Evolutionary conservation across 2,113 vertebrate species (phyloP), one percentile per base, ranked within the genome.

Genomic region (Carassius gibelio): DNA sequence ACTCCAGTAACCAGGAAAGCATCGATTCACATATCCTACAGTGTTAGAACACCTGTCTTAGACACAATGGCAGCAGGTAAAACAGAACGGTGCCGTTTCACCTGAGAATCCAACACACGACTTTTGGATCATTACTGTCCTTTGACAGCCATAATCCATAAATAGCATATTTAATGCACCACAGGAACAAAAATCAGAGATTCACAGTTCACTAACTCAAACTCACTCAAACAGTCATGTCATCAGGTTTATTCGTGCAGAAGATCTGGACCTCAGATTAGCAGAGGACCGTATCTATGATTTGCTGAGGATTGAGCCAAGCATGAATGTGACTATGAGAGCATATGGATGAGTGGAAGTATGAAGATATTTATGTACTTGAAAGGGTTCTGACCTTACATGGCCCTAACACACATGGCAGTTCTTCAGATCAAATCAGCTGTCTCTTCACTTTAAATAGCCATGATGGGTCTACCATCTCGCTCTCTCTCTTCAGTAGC

Each of bases 221-320:
- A 26, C 77, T 80, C 21, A 8, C 21, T 45, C 77, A 71, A 71
- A 59, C 34, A 36, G 77, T 81, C 42, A 81, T 34, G 61, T 68
- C 15, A 66, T 50, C 61, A 26, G 23, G 4, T 4, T 50, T 26
- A 34, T 81, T 68, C 79, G 15, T 81, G 42, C 23, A 4, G 79
- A 68, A 81, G 79, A 81, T 81, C 6, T 68, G 78, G 57, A 66
- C 59, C 57, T 81, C 30, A 55, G 59, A 81, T 66, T 45, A 81
- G 3, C n/a, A 4, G 38, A 81, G 52, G 23, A 77, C 3, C 1
- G 21, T 30, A 81, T 69, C 15, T 81, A 23, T 81, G 42, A 34
- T 81, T 23, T 52, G 5, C n/a, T 30, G 23, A 82, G 26, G 42
- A 82, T 52, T 14, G 2, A 66, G 62, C 8, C 79, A 52, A 69